Evolutionary conservation across 2,797 vertebrate genomes (phyloP), one percentile per base, ranked within the genome.

Genomic region (Notolepis coatsorum): DNA sequence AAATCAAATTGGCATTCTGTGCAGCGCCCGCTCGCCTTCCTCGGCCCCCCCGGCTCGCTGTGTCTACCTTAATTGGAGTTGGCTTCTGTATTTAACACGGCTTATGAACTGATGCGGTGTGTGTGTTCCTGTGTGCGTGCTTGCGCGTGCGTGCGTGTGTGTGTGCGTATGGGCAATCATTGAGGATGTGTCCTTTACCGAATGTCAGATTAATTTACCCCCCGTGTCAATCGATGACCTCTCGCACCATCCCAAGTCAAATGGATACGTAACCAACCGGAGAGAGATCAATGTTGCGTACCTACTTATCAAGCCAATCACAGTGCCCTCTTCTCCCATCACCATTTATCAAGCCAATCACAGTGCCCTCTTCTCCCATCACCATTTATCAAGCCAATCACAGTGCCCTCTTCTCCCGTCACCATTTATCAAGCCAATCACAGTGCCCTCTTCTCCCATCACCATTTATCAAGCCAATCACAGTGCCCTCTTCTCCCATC

Each of bases 31-130:
- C 71, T 53, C 24, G 65, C 49, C 60, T 69, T 59, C 59, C 77
- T 31, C 24, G 71, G 56, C 43, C 72, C 54, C 73, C 67, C 17
- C 45, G 24, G 51, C 65, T 77, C 61, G n/a, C n/a, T 59, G 49
- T 61, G 56, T 61, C 60, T 65, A 65, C 79, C 59, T 84, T 87
- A 89, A 90, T 90, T 89, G 81, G 83, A 90, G 88, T 82, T 48
- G 41, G 65, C 69, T 60, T 81, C 55, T 79, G 59, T 72, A 59
- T 84, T 86, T 75, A 85, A 73, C 53, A 17, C 15, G 53, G 49
- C 56, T 82, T 66, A 59, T 41, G 61, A 73, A 70, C 48, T 5
- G 13, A 18, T 24, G 17, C 1, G 2, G 10, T 23, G 15, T 31
- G 15, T 49, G n/a, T 52, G 31, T 1, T 20, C 35, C 45, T 28